Percentiles rank a stretch among this genome's conserved stretches.
Conservation (phyloP, 2,113 vertebrate species). For the Gymnocephalus cernua region DNA sequence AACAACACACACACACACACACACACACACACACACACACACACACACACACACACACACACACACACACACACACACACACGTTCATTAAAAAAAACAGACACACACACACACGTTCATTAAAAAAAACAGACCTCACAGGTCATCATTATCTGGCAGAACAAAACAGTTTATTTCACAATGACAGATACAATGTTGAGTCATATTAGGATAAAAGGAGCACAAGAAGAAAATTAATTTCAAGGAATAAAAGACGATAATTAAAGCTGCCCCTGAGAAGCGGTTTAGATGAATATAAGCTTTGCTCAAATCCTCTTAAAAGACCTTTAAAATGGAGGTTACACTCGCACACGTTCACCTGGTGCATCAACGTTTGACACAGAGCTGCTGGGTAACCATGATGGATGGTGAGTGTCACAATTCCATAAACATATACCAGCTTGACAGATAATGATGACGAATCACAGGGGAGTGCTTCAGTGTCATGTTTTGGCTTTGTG, state of each 20-base stretch:
- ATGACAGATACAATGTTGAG: constrained; percentile 19
- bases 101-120: background rate
- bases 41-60: background rate
- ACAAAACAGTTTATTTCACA: constrained; percentile 7
- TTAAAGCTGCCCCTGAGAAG: constrained; percentile 32
- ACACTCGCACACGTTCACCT: background rate
- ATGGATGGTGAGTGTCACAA: constrained; percentile 59
- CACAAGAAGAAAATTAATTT: constrained; percentile 39
- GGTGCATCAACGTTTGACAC: constrained; percentile 11
- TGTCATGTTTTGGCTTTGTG: constrained; percentile 57
- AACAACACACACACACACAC: background rate
- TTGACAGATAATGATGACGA: constrained; percentile 62
- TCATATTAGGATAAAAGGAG: constrained; percentile 22
- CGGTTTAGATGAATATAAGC: constrained; percentile 21
- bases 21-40: background rate
- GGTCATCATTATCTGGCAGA: constrained; percentile 5
- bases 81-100: background rate
- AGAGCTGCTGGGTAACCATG: constrained; percentile 41
- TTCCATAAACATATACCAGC: constrained; percentile 38
- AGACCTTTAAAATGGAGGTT: constrained; percentile 13
- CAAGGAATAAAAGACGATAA: constrained; percentile 32
- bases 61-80: background rate
- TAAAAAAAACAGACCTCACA: background rate
- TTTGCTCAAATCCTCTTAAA: constrained; percentile 24
- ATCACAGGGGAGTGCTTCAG: constrained; percentile 39